These are phyloP conservation scores for Raja brachyura DNA, from an alignment of 2,113 vertebrate species.

Conservation along the genomic window DNA sequence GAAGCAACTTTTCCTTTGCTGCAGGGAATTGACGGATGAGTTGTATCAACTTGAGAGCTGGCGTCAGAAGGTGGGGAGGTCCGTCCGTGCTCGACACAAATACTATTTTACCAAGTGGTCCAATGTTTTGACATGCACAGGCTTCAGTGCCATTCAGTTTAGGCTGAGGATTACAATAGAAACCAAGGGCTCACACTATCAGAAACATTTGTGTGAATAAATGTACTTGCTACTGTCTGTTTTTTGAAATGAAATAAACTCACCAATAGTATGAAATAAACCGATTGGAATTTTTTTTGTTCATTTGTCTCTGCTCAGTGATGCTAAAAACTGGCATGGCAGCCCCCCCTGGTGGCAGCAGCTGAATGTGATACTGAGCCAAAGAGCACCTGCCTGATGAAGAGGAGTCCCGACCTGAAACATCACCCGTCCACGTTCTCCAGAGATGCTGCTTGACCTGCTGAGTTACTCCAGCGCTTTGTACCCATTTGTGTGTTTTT, in stretches of 20 bases:
- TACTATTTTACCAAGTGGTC: conserved; percentile 39
- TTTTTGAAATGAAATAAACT: conserved; percentile 54
- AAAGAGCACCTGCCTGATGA: background rate
- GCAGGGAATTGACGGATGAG: conserved; percentile 46
- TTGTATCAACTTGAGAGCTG: conserved; percentile 47
- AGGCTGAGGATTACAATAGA: conserved; percentile 45
- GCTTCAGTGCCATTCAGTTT: conserved; percentile 41
- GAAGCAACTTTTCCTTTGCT: conserved; percentile 36
- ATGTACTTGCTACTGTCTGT: conserved; percentile 44
- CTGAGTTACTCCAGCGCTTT: too few relatives aligned
- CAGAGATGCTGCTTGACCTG: too few relatives aligned
- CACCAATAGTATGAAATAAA: conserved; percentile 43
- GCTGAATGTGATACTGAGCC: background rate
- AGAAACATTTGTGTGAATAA: conserved; percentile 44
- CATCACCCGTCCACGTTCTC: too few relatives aligned
- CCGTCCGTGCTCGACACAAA: background rate
- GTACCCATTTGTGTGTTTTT: too few relatives aligned
- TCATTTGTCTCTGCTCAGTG: conserved; percentile 21
- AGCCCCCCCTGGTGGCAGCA: background rate
- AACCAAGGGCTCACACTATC: conserved; percentile 54
- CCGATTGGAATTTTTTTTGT: conserved; percentile 31
- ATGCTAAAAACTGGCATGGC: background rate
- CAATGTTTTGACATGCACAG: conserved; percentile 22
- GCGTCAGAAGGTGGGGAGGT: conserved; percentile 39
- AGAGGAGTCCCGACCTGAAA: too few relatives aligned